Evolutionary conservation across 2,797 vertebrate genomes (phyloP).

Genomic region (Diplodus sargus): DNA sequence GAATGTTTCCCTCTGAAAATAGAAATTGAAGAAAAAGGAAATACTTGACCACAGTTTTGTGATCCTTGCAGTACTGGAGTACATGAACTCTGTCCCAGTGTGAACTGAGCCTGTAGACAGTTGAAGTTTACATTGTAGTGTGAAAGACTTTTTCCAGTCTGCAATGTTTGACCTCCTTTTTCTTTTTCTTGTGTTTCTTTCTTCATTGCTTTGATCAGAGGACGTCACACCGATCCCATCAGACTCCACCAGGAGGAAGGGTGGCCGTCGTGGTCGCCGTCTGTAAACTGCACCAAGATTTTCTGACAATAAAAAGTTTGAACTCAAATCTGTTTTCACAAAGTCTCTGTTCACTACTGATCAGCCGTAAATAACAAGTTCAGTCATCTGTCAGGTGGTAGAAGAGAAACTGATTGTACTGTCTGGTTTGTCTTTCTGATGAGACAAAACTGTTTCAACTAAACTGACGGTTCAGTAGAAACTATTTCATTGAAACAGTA

Average conservation of each 20-base stretch:
- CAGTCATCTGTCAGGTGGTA: background rate
- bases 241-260: constrained; percentile 98
- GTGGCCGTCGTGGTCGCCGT: constrained; percentile 96
- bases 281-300: constrained; percentile 85
- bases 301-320: constrained; percentile 87
- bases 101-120: too few species aligned
- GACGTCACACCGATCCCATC: constrained; percentile 98
- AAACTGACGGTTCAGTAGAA: too few species aligned
- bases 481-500: too few species aligned
- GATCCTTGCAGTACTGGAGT: background rate
- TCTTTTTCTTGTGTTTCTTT: background rate
- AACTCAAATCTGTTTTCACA: background rate
- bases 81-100: background rate
- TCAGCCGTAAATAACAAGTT: background rate
- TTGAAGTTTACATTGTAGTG: too few species aligned
- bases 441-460: too few species aligned
- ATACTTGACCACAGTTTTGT: background rate
- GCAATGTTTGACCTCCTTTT: background rate
- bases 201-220: constrained; percentile 83
- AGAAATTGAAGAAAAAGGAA: background rate
- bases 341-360: background rate
- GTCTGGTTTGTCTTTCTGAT: too few species aligned
- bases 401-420: background rate
- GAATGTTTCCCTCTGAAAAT: too few species aligned
- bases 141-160: too few species aligned